Percentiles rank a stretch among this genome's conserved stretches.
phyloP scores from a whole-genome alignment of 2,797 vertebrate genomes.

The Fistularia commersonii region DNA sequence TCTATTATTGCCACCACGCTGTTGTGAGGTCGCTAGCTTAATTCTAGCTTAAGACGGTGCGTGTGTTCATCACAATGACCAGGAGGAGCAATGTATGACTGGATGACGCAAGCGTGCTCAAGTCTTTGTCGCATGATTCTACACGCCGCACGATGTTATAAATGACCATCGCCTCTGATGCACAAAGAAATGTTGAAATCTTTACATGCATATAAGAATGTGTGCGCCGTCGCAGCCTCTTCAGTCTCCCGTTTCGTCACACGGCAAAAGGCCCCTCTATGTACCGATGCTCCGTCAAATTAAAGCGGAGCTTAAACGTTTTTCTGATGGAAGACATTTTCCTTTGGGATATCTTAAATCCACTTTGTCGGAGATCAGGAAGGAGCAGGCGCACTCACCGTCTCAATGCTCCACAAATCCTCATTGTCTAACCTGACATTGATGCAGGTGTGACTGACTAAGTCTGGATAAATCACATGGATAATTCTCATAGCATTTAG shows the following conservation, averaged over 20 bases:
- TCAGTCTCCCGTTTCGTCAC: slow-evolving; percentile 3
- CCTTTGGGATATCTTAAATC: slow-evolving; percentile 16
- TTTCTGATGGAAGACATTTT: slow-evolving; percentile 15
- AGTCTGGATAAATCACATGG: background rate
- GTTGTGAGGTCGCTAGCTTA: too few relatives aligned
- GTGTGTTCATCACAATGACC: too few relatives aligned
- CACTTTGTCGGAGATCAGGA: slow-evolving; percentile 5
- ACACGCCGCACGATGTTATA: too few relatives aligned
- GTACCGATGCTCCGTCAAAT: slow-evolving; percentile 2
- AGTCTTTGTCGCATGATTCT: too few relatives aligned
- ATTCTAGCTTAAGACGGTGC: too few relatives aligned
- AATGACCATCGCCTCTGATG: too few relatives aligned
- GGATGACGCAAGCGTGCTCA: too few relatives aligned
- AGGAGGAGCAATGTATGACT: too few relatives aligned
- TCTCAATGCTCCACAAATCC: slow-evolving; percentile 1
- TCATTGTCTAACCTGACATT: slow-evolving; percentile 14
- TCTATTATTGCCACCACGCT: too few relatives aligned
- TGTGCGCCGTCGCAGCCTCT: background rate
- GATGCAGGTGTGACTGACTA: slow-evolving; percentile 5
- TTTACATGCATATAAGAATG: too few relatives aligned
- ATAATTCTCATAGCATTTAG: slow-evolving; percentile 1
- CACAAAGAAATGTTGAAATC: too few relatives aligned
- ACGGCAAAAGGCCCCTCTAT: background rate
- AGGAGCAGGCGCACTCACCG: slow-evolving; percentile 3
- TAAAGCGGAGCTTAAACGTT: background rate